phyloP scores from a whole-genome alignment of 2,888 invertebrate genomes.

The Trissolcus brochymenae region DNA sequence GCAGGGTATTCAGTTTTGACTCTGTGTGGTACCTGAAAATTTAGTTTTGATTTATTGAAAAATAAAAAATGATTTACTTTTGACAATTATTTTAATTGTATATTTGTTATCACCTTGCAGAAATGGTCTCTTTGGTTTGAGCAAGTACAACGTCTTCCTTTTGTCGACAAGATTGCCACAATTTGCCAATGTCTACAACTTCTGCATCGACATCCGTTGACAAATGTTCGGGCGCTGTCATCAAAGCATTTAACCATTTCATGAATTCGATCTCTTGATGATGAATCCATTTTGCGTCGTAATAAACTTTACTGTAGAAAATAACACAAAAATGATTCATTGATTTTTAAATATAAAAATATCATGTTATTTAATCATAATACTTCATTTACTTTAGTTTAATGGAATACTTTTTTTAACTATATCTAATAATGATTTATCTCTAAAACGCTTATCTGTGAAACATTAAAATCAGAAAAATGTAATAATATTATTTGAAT shows the following conservation, averaged over 20 bases:
- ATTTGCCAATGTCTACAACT: constrained; percentile 84
- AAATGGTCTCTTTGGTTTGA: constrained; percentile 84
- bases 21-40: constrained; percentile 79
- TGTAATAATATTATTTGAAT: no score
- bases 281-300: constrained; percentile 83
- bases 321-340: not conserved
- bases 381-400: not conserved
- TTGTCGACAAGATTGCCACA: constrained; percentile 85
- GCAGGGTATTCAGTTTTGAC: constrained; percentile 81
- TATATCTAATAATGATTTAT: no score
- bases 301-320: constrained; percentile 79
- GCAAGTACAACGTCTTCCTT: constrained; percentile 82
- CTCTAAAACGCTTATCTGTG: not conserved
- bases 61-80: not conserved
- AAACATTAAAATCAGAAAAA: not conserved
- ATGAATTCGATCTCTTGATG: constrained; percentile 84
- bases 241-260: constrained; percentile 87
- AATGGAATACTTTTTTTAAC: no score
- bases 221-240: constrained; percentile 81
- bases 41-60: not conserved
- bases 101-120: constrained; percentile 77
- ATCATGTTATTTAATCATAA: not conserved
- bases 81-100: not conserved
- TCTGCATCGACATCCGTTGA: constrained; percentile 81
- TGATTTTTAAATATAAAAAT: not conserved